Base-by-base conservation (phyloP, 37 sponge, comb jelly and placozoan species). In the Sycon ciliatum region DNA sequence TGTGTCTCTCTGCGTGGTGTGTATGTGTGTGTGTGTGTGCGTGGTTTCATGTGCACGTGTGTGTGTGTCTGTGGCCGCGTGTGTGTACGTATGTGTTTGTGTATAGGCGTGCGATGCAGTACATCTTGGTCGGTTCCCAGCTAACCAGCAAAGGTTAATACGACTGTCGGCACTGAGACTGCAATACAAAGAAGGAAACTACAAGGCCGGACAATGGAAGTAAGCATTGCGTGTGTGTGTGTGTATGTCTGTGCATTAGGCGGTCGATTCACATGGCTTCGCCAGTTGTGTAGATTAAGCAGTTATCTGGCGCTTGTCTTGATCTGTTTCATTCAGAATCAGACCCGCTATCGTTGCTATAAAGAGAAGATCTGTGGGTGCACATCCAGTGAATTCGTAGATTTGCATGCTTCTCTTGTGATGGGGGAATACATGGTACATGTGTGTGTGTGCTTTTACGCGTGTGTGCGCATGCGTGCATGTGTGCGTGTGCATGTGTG, bases 171-270 rank as follows among this genome's bases (percentile, higher is more conserved):
- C 93, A 16, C 83, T 92, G 35, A 68, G 85, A 22, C 76, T 84
- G 65, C 93, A 92, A 75, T 84, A 77, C 72, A 63, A 83, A 1
- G 83, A 85, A 9, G 85, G 85, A 49, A 89, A 92, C 78, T 81
- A 81, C 57, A 39, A 62, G 2, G 31, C 82, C 1, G 88, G 82
- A 22, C 32, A 70, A 32, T 40, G 67, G 42, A 81, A 85, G 90
- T 89, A 61, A 61, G 73, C 61, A 2, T 6, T 31, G 5, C 0
- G 58, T 1, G 13, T n/a, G 4, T 31, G 22, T 9, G 11, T 72
- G 18, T 40, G 27, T 6, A 36, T 22, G 22, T 23, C 29, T 36
- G 29, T 11, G 3, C 29, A 3, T 3, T 34, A 4, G 37, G n/a
- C n/a, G 37, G n/a, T n/a, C n/a, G n/a, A n/a, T n/a, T n/a, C n/a